Evolutionary conservation across 2,888 invertebrate genomes (phyloP), one percentile per base, ranked within the genome.

Genomic region (Gymnosoma rotundatum): DNA sequence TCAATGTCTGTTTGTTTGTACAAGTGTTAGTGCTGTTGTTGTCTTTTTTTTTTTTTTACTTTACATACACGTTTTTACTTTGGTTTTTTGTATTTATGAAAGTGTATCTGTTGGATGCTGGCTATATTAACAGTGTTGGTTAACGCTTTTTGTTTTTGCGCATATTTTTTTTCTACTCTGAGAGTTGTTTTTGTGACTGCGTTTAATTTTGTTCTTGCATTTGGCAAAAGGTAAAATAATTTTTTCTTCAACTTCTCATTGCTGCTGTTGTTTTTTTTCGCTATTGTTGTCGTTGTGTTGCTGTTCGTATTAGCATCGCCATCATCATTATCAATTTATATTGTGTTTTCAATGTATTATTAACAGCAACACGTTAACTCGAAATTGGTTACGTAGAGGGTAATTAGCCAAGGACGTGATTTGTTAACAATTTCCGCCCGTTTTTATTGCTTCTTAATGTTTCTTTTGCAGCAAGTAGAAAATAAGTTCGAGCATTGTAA

Each of bases 341-440:
- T 83, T 83, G 73, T 78, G 80, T 83, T 83, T 67, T 80, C 83
- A 83, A 78, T 73, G 56, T 83, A 80, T 80, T 83, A 83, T 83
- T 83, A 83, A 78, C 83, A 78, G 83, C 83, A 80, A 83, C 83
- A 83, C 83, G 83, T 83, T 83, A 83, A 83, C 66, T 80, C 69
- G 38, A 80, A 80, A 76, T 83, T 75, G 80, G 67, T 63, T 80
- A 76, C 82, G 72, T 72, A 80, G 67, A 61, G 80, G 83, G 80
- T 83, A 83, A 83, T 83, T 83, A 83, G 83, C 76, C 83, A 83
- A 83, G 83, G 83, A 83, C 83, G 83, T 80, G 83, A 80, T 83
- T 76, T 83, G 72, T 83, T 83, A 83, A 76, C 83, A 80, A 76
- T 83, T 83, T 83, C 83, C 83, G 83, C 78, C 83, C 80, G 83